phyloP scores from a whole-genome alignment of 2,888 invertebrate species.

The Tridacna crocea region DNA sequence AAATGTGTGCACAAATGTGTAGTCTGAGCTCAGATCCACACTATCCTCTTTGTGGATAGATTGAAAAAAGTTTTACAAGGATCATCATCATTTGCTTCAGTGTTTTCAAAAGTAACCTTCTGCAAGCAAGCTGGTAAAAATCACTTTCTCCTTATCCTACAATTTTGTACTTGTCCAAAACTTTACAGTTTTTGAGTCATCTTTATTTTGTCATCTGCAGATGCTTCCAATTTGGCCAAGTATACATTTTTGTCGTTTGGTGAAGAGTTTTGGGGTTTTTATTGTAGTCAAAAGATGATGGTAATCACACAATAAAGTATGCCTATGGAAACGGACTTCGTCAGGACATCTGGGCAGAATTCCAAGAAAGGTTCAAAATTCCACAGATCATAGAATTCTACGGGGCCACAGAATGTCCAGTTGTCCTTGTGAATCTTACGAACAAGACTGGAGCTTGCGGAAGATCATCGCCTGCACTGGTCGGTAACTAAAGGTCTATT shows the following conservation, averaged over 20 bases:
- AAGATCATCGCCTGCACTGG: slow-evolving; percentile 71
- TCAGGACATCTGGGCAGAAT: slow-evolving; percentile 96
- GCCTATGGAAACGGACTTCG: slow-evolving; percentile 96
- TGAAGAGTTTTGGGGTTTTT: background rate
- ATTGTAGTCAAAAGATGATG: slow-evolving; percentile 77
- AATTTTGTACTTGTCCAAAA: background rate
- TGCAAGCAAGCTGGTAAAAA: background rate
- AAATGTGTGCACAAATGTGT: no score
- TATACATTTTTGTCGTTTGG: no score
- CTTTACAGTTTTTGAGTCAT: background rate
- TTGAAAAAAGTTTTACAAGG: no score
- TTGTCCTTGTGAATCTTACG: slow-evolving; percentile 97
- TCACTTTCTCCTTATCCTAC: background rate
- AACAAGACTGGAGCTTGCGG: slow-evolving; percentile 86
- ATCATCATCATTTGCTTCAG: no score
- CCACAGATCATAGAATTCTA: slow-evolving; percentile 95
- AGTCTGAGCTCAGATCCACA: no score
- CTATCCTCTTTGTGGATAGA: no score
- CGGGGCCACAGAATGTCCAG: slow-evolving; percentile 98
- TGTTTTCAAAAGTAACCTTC: background rate
- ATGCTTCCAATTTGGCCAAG: background rate
- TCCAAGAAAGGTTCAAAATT: slow-evolving; percentile 93
- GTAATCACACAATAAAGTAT: slow-evolving; percentile 86
- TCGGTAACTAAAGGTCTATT: slow-evolving; percentile 49
- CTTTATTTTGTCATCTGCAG: background rate